phyloP scores from a whole-genome alignment of 1,140 invertebrate genomes.

The Aphis gossypii region DNA sequence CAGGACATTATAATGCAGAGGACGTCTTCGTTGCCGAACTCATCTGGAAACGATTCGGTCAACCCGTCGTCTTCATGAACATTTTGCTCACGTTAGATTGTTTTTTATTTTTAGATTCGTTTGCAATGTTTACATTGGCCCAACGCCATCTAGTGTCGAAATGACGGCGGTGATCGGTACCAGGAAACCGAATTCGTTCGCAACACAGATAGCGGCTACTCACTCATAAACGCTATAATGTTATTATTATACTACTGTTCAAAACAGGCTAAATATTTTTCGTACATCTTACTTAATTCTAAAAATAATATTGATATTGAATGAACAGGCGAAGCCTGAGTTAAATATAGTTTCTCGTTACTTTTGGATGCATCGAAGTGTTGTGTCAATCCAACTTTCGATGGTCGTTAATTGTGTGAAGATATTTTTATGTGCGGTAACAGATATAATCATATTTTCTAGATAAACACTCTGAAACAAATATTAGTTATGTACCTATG shows the following conservation, averaged over 20 bases:
- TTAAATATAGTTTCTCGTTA: background rate
- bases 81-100: constrained; percentile 16
- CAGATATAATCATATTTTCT: background rate
- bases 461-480: background rate
- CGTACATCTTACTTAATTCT: background rate
- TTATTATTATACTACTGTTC: background rate
- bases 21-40: constrained; percentile 41
- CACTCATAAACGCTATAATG: background rate
- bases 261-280: background rate
- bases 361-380: background rate
- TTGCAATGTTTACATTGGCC: background rate
- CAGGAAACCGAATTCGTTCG: too few species aligned
- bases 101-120: background rate
- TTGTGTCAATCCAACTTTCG: background rate
- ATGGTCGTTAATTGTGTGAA: background rate
- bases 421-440: background rate
- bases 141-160: constrained; percentile 24
- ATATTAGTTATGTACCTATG: background rate
- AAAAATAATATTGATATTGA: background rate
- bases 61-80: constrained; percentile 59
- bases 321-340: background rate
- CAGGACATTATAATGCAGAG: constrained; percentile 43
- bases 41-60: constrained; percentile 57
- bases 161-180: background rate
- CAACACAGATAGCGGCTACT: background rate